Base-by-base conservation (phyloP, 2,888 invertebrate species). In the Drosophila conformis region DNA sequence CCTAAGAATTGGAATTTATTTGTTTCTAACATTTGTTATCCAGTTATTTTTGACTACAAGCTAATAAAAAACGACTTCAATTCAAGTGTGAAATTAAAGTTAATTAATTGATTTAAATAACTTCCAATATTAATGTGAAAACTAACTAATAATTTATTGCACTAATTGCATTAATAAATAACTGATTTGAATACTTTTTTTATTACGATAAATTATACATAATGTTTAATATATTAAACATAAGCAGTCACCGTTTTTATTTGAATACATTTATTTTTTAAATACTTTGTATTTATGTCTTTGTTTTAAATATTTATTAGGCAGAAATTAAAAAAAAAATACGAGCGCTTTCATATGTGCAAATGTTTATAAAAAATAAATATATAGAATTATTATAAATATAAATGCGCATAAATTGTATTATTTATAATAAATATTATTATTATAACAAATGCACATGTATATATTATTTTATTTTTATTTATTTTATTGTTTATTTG, bases 301-400 rank as follows among this genome's bases (percentile, higher is more conserved):
- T 46, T 46, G 13, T 7, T 46, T 21, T 7, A 15, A 31, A 31
- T 31, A 31, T 10, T 31, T 31, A 8, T 31, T 31, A 8, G 8
- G 8, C 31, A 31, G 8, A 0, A 31, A 31, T 31, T 31, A 1
- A 21, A 42, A 42, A 13, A 21, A 21, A 0, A 38, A 7, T 15
- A 15, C 0, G 5, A 36, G 2, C 15, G 18, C 2, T 46, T 21
- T 4, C 3, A 13, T 0, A 8, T 10, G 8, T 8, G 4, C n/a
- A n/a, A n/a, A 18, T 21, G 42, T 1, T 1, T 7, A 21, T 21
- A 46, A 25, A 46, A 1, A 7, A 25, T 46, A 4, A 21, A 21
- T 11, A 11, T 21, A 21, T 11, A 4, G 1, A 31, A 31, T 31
- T 31, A 3, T 31, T 10, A 31, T 31, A 31, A 10, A 31, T 31